Conservation (phyloP, 30 jellyfish, hydroid and myxozoan genomes). For the Pseudorhiza aurosa region DNA sequence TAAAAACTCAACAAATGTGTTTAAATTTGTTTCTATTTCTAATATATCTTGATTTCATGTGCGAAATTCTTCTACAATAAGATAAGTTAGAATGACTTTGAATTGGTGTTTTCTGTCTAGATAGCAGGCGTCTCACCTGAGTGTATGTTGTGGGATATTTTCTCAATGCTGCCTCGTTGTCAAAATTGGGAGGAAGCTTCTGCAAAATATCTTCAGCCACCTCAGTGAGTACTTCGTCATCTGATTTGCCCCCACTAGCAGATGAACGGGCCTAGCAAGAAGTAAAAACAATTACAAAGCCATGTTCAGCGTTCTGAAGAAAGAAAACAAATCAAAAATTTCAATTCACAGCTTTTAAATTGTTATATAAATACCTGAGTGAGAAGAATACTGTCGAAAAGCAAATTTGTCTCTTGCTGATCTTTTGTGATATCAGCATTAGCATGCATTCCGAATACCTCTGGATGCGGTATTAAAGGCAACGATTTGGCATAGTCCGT, state of each 20-base stretch:
- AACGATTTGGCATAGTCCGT: conserved; percentile 74
- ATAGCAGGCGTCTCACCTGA: conserved; percentile 50
- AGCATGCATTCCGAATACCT: conserved; percentile 97
- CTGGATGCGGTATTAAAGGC: conserved; percentile 93
- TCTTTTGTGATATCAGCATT: conserved; percentile 95
- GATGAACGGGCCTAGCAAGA: conserved; percentile 78
- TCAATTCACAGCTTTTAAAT: not conserved
- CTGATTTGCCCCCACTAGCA: conserved; percentile 86
- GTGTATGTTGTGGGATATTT: conserved; percentile 86
- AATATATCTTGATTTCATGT: too few relatives aligned
- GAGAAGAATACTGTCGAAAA: conserved; percentile 80
- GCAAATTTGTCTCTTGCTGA: conserved; percentile 84
- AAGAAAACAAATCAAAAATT: not conserved
- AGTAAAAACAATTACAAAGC: not conserved
- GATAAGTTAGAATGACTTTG: too few relatives aligned
- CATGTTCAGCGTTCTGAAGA: not conserved
- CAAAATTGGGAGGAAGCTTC: conserved; percentile 81
- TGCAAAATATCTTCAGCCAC: conserved; percentile 90
- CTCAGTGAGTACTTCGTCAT: conserved; percentile 83
- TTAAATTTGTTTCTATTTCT: too few relatives aligned
- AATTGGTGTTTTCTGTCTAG: too few relatives aligned
- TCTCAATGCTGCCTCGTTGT: conserved; percentile 88
- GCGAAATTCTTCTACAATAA: too few relatives aligned
- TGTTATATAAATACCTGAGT: conserved; percentile 73
- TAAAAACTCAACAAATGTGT: too few relatives aligned